Percentiles rank a stretch among this genome's conserved stretches.
phyloP scores from a whole-genome alignment of 2,888 invertebrate genomes.

The Cistogaster globosa region DNA sequence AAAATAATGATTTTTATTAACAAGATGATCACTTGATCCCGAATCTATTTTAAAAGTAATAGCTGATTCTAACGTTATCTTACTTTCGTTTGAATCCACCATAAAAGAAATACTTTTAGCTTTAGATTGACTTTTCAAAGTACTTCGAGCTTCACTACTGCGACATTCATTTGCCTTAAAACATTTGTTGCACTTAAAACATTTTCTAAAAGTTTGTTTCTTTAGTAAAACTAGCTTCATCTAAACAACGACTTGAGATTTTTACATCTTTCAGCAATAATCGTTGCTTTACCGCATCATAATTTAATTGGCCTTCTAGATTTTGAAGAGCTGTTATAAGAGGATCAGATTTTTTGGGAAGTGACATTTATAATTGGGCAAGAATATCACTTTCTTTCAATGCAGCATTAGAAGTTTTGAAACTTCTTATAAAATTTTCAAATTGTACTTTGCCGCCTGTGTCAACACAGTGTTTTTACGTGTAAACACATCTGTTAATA shows the following conservation, averaged over 20 bases:
- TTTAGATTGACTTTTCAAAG: conserved; percentile 11
- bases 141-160: conserved; percentile 15
- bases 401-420: neutral
- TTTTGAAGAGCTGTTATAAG: conserved; percentile 29
- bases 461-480: too few relatives aligned
- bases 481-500: too few relatives aligned
- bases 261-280: conserved; percentile 27
- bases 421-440: neutral
- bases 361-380: conserved; percentile 41
- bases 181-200: conserved; percentile 33
- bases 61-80: neutral
- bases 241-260: conserved; percentile 29
- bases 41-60: conserved; percentile 7
- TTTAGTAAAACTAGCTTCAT: neutral
- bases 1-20: conserved; percentile 13
- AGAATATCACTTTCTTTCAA: conserved; percentile 47
- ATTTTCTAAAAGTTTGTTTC: conserved; percentile 24
- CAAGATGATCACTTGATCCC: conserved; percentile 30
- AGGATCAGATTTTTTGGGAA: conserved; percentile 41
- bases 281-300: conserved; percentile 3
- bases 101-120: too few relatives aligned
- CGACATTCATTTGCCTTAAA: conserved; percentile 12
- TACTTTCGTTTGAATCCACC: neutral
- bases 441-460: neutral
- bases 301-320: conserved; percentile 13